phyloP scores from a whole-genome alignment of 2,888 invertebrate genomes.

The Yponomeuta sedellus region DNA sequence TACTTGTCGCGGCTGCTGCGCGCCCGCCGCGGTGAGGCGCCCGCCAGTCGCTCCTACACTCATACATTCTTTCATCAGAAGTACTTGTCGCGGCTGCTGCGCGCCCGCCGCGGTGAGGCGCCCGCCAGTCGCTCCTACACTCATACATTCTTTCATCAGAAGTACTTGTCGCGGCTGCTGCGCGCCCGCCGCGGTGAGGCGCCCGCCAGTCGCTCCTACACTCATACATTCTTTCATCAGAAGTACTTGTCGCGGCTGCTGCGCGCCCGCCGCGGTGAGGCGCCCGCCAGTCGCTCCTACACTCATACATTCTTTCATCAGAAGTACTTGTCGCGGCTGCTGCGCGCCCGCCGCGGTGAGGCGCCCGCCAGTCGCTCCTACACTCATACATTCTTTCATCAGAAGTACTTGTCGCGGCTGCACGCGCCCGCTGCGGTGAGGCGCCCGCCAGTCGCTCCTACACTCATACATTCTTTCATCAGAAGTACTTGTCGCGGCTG shows the following conservation, averaged over 20 bases:
- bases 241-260: conserved; percentile 33
- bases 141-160: too few species aligned
- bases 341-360: conserved; percentile 20
- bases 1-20: conserved; percentile 30
- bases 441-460: too few species aligned
- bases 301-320: too few species aligned
- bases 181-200: conserved; percentile 20
- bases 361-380: too few species aligned
- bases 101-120: conserved; percentile 20
- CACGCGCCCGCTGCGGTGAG: conserved; percentile 20
- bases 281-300: too few species aligned
- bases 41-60: conserved; percentile 7
- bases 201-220: not conserved
- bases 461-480: too few species aligned
- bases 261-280: conserved; percentile 20
- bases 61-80: too few species aligned
- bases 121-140: not conserved
- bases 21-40: conserved; percentile 21
- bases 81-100: conserved; percentile 31
- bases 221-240: too few species aligned
- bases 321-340: conserved; percentile 34
- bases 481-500: conserved; percentile 36
- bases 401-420: conserved; percentile 36
- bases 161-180: conserved; percentile 32
- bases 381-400: too few species aligned